phyloP scores from a whole-genome alignment of 1,140 invertebrate genomes.

The Atta cephalotes region DNA sequence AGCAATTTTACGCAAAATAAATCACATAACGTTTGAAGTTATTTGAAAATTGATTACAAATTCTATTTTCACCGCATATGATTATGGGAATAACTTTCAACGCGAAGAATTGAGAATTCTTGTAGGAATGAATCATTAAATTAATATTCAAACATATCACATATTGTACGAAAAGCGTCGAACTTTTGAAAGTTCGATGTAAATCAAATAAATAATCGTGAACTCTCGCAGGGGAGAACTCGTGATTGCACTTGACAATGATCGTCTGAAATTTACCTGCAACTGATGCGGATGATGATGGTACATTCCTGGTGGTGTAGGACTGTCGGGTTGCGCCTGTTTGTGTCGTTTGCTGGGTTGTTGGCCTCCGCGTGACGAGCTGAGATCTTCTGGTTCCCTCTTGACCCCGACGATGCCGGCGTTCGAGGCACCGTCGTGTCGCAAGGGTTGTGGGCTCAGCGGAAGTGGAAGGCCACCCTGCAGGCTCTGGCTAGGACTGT shows the following conservation, averaged over 20 bases:
- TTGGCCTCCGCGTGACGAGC: conserved; percentile 86
- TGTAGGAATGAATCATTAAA: neutral
- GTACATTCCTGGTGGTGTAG: conserved; percentile 88
- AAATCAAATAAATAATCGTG: conserved; percentile 21
- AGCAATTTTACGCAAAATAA: conserved; percentile 25
- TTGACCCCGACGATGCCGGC: conserved; percentile 87
- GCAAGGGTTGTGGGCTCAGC: conserved; percentile 83
- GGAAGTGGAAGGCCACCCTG: conserved; percentile 84
- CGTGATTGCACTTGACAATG: neutral
- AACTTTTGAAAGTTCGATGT: neutral
- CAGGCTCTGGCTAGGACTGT: conserved; percentile 84
- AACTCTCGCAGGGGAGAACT: neutral
- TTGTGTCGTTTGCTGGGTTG: conserved; percentile 86
- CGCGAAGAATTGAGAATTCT: neutral
- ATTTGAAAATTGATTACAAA: conserved; percentile 9
- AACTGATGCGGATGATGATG: conserved; percentile 86
- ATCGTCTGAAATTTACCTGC: conserved; percentile 77
- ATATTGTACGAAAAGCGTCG: neutral
- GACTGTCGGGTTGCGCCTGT: conserved; percentile 81
- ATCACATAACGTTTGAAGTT: neutral
- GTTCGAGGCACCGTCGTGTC: conserved; percentile 82
- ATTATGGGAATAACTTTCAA: neutral
- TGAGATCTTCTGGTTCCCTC: conserved; percentile 90
- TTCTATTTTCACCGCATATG: neutral
- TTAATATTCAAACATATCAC: neutral